Base-by-base conservation (phyloP, 2,888 invertebrate species). In the Catocala fraxini region DNA sequence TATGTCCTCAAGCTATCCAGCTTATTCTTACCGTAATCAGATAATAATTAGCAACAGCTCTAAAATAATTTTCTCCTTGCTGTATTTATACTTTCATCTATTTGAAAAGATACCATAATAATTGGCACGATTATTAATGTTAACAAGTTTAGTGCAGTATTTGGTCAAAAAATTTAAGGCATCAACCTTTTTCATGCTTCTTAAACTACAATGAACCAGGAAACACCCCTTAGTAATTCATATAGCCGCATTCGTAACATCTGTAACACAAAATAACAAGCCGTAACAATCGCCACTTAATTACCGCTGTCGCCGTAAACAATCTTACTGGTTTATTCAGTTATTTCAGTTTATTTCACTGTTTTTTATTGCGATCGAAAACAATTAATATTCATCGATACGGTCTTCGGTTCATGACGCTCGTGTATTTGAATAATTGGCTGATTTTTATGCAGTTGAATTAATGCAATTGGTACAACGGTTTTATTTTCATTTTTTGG, bases 391-490 rank as follows among this genome's bases (percentile, higher is more conserved):
- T 93, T 93, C 91, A 92, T 90, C 85, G 87, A 88, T 89, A 89
- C 90, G 79, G 86, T 85, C 88, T 89, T 87, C 90, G 89, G 87
- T 89, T 84, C 89, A 84, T 83, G 82, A 86, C 84, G 83, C 85
- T 84, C 74, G 79, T 77, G 79, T 83, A 92, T 93, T 92, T 93
- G 89, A 93, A 93, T 93, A 93, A 93, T 93, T 93, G 93, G 93
- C 93, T 92, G 91, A 93, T 93, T 93, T 92, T 93, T 93, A 93
- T 93, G 91, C 93, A 92, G 89, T 87, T 86, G 88, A 89, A 91
- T 93, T 91, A 93, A 93, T 91, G 89, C 89, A 90, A 92, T 92
- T 89, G 89, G 88, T 89, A 86, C 86, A 88, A 82, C 83, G 69
- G 81, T 90, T 89, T 86, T 86, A 79, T 86, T 85, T 83, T 76